Conservation (phyloP, 2,113 vertebrate genomes). For the Zapornia atra region DNA sequence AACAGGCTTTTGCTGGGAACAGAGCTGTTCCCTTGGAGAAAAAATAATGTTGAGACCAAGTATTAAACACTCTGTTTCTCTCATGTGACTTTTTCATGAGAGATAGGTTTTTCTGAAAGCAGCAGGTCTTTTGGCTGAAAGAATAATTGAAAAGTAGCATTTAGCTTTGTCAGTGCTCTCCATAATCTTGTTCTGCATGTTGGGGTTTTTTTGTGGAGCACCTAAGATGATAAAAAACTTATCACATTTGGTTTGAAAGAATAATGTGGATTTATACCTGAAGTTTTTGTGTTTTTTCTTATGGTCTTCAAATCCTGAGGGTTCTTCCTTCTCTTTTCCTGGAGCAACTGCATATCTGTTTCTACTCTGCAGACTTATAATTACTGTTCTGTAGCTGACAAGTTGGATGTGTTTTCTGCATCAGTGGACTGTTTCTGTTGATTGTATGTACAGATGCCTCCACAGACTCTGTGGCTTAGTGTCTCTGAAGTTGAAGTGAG, state of each 20-base stretch:
- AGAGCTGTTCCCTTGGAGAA: not conserved
- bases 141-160: not conserved
- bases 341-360: not conserved
- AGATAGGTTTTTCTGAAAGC: not conserved
- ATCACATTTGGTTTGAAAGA: not conserved
- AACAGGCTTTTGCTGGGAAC: not conserved
- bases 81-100: not conserved
- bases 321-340: not conserved
- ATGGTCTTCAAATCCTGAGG: not conserved
- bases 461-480: not conserved
- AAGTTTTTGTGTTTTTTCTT: not conserved
- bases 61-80: not conserved
- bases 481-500: not conserved
- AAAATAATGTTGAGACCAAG: not conserved
- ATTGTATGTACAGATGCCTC: not conserved
- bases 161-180: not conserved
- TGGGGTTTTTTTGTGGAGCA: not conserved
- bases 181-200: not conserved
- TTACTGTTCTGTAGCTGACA: not conserved
- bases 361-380: not conserved
- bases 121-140: not conserved
- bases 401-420: not conserved
- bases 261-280: not conserved
- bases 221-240: not conserved
- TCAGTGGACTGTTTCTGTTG: not conserved